Percentiles rank a stretch among this genome's conserved stretches.
phyloP scores from a whole-genome alignment of 2,797 vertebrate genomes.

The Coracias cyanogaster region DNA sequence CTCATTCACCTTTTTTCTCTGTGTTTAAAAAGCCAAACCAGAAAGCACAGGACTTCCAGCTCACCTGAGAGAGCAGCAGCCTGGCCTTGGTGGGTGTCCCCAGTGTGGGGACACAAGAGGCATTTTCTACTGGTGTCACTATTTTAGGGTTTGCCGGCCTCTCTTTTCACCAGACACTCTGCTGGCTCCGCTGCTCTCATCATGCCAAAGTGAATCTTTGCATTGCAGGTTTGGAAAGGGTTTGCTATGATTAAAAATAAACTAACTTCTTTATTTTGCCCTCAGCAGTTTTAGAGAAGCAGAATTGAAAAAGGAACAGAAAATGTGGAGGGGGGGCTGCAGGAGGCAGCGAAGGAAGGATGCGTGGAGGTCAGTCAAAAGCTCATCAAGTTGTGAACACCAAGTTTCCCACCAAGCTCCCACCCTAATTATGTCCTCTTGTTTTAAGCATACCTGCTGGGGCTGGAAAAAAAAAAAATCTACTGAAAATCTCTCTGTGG shows the following conservation, averaged over 20 bases:
- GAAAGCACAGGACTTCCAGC: background rate
- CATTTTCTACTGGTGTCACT: background rate
- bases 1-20: background rate
- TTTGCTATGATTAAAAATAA: background rate
- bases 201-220: background rate
- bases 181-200: background rate
- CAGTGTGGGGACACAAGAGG: background rate
- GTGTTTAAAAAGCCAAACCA: background rate
- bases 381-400: accelerated
- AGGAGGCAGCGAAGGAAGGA: background rate
- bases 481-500: background rate
- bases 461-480: background rate
- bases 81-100: background rate
- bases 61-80: background rate
- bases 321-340: background rate
- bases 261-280: background rate
- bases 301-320: conserved; percentile 66
- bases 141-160: background rate
- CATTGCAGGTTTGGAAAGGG: background rate
- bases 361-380: background rate
- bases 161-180: background rate
- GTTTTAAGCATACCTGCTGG: background rate
- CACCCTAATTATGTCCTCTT: background rate
- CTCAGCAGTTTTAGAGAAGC: conserved; percentile 8
- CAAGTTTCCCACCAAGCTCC: background rate